These are phyloP conservation scores for Chroicocephalus ridibundus DNA, from an alignment of 2,113 vertebrate genomes.

Conservation along the genomic window DNA sequence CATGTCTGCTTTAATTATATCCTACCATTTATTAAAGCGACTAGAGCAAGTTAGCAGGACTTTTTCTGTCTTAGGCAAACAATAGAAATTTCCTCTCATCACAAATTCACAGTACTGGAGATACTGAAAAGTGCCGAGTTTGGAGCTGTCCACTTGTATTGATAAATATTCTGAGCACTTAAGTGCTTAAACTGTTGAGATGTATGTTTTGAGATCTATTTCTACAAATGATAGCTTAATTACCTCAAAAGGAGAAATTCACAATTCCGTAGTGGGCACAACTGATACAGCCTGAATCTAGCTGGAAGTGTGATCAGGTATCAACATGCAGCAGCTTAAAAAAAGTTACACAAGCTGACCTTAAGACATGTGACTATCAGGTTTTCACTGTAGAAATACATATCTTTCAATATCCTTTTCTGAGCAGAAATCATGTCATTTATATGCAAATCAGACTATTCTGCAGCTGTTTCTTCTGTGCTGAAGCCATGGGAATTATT, in stretches of 20 bases:
- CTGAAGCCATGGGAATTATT: constrained; percentile 79
- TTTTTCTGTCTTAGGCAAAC: background rate
- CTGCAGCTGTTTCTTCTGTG: constrained; percentile 73
- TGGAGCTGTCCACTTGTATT: background rate
- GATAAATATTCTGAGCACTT: constrained; percentile 16
- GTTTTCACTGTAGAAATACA: constrained; percentile 69
- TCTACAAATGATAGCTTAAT: constrained; percentile 51
- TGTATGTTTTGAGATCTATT: constrained; percentile 25
- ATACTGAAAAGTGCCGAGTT: background rate
- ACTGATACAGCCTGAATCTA: constrained; percentile 38
- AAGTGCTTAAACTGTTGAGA: constrained; percentile 64
- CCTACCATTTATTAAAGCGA: background rate
- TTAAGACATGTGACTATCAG: constrained; percentile 72
- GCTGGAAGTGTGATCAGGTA: constrained; percentile 57
- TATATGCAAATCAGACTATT: constrained; percentile 81
- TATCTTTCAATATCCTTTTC: constrained; percentile 79
- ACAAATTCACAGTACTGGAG: background rate
- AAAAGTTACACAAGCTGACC: constrained; percentile 69
- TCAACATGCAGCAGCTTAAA: constrained; percentile 61
- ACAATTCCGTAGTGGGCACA: constrained; percentile 50
- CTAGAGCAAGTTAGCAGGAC: background rate
- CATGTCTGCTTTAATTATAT: background rate
- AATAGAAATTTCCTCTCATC: background rate
- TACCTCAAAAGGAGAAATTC: constrained; percentile 68
- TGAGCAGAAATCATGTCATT: constrained; percentile 80